phyloP scores from a whole-genome alignment of 2,797 vertebrate species.

The Cyprinodon diabolis region DNA sequence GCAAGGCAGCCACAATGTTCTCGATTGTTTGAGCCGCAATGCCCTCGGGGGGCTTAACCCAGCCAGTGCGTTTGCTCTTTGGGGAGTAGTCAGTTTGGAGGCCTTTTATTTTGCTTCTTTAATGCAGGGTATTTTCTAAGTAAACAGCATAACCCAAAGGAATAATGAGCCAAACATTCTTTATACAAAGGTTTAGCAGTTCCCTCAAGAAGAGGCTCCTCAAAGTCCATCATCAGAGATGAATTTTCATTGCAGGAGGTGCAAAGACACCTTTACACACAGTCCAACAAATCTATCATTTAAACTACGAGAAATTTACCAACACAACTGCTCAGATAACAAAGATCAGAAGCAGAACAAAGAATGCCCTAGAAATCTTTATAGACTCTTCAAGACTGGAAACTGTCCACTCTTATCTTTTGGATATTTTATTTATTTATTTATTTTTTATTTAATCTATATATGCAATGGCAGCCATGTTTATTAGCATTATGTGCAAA shows the following conservation, averaged over 20 bases:
- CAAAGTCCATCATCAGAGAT: neutral
- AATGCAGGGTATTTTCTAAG: conserved; percentile 6
- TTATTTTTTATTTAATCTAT: too few species aligned
- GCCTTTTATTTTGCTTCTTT: conserved; percentile 10
- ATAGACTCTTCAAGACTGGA: neutral
- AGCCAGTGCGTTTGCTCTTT: conserved; percentile 23
- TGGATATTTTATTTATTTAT: too few species aligned
- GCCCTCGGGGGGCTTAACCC: conserved; percentile 16
- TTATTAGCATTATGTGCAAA: too few species aligned
- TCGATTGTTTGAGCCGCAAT: conserved; percentile 16
- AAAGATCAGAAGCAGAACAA: neutral
- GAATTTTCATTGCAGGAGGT: neutral
- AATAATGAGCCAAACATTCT: conserved; percentile 10
- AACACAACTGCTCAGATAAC: neutral
- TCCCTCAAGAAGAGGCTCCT: conserved; percentile 1
- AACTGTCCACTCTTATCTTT: neutral
- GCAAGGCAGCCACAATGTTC: conserved; percentile 2
- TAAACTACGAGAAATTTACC: neutral
- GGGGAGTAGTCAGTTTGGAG: conserved; percentile 24
- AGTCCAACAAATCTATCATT: neutral
- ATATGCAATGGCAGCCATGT: too few species aligned
- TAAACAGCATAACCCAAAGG: conserved; percentile 17
- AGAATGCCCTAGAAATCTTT: neutral
- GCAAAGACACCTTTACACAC: neutral
- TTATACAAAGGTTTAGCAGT: conserved; percentile 1